Evolutionary conservation across 2,888 invertebrate species (phyloP), one percentile per base, ranked within the genome.

Genomic region (Scotopteryx bipunctaria): DNA sequence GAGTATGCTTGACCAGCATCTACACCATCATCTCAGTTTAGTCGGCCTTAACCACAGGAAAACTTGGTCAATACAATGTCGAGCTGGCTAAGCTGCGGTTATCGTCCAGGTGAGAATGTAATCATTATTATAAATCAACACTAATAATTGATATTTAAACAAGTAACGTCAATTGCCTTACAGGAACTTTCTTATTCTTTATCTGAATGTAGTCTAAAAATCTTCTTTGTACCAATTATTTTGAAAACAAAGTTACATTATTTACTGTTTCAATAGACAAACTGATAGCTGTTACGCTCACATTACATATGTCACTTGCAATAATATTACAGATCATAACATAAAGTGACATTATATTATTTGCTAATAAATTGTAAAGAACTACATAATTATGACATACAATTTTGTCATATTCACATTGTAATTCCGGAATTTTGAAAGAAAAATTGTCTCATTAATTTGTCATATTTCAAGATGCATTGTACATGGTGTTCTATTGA

Each of bases 401-500:
- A 36, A 46, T 6, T 27, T 27, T 4, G 27, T 25, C 25, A 9
- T n/a, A n/a, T n/a, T n/a, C n/a, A 17, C 27, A 36, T 27, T 38
- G 19, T 29, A 33, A 40, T 17, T 32, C 5, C 52, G 5, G 8
- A 14, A 5, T 36, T 46, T 46, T 44, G 55, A 62, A 67, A 67
- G 48, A 43, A 61, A 58, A 48, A 50, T 47, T 42, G 29, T 61
- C 70, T 74, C 76, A 68, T 77, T 78, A 77, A 76, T 78, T 73
- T 69, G 66, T 73, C 64, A 65, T 67, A 76, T 76, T 71, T 73
- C 69, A 83, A 83, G 83, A 82, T 71, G 67, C 73, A 81, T 76
- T 78, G 71, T 78, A 72, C 71, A 57, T 56, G 69, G 64, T 78
- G 79, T 81, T 71, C 73, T 68, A 82, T 83, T 81, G 81, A 81